Percentiles rank a stretch among this genome's conserved stretches.
These are phyloP conservation scores for Hirtodrosophila cameraria DNA, from an alignment of 2,888 invertebrate genomes.

Conservation along the genomic window DNA sequence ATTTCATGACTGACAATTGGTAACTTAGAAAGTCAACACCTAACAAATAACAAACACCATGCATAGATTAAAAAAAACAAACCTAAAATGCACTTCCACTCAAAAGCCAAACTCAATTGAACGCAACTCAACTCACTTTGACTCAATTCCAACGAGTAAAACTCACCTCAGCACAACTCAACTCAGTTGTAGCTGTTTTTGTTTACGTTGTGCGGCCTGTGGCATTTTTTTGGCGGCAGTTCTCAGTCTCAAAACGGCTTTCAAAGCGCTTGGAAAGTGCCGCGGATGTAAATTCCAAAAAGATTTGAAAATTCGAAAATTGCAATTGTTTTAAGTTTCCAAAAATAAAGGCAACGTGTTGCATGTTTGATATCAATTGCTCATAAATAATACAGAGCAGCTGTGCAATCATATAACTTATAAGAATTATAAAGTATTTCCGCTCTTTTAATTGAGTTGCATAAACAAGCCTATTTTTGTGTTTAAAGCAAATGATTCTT, in stretches of 20 bases:
- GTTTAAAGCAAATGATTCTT: constrained; percentile 21
- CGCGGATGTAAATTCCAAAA: constrained; percentile 58
- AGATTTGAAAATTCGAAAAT: constrained; percentile 4
- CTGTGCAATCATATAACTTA: constrained; percentile 17
- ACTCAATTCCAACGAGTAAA: too few relatives aligned
- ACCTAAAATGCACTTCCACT: too few relatives aligned
- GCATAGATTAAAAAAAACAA: too few relatives aligned
- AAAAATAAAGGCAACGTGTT: constrained; percentile 61
- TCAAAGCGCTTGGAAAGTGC: constrained; percentile 69
- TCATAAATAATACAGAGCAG: constrained; percentile 31
- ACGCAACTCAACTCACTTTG: too few relatives aligned
- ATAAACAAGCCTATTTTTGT: constrained; percentile 60
- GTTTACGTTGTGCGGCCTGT: constrained; percentile 44
- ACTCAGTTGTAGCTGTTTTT: constrained; percentile 16
- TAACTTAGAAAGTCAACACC: too few relatives aligned
- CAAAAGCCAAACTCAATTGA: constrained; percentile 8
- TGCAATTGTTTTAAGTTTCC: background rate
- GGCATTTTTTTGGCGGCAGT: constrained; percentile 43
- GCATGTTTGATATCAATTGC: constrained; percentile 57
- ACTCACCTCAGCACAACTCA: constrained; percentile 23
- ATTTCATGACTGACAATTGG: too few relatives aligned
- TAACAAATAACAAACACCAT: too few relatives aligned
- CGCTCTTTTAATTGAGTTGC: constrained; percentile 50
- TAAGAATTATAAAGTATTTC: constrained; percentile 58
- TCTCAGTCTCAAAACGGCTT: constrained; percentile 83